Conservation (phyloP, 2,797 vertebrate genomes). For the Nyctalus aviator region DNA sequence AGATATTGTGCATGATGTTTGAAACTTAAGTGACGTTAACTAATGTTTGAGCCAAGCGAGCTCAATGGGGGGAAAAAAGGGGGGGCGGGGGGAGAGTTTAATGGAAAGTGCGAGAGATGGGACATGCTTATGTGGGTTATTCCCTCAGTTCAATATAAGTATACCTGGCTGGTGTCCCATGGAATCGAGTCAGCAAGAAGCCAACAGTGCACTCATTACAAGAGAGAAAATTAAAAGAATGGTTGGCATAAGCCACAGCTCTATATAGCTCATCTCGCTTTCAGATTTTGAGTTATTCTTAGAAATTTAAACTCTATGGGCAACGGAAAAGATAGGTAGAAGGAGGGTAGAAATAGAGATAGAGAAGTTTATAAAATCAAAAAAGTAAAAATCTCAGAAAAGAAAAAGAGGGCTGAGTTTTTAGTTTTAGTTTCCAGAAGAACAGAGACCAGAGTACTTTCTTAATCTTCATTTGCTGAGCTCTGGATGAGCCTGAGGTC, state of each 20-base stretch:
- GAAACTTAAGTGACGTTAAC: background rate
- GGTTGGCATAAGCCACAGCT: background rate
- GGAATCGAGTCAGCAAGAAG: background rate
- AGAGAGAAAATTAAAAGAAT: no score
- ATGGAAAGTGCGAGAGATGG: accelerated
- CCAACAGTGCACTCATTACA: no score
- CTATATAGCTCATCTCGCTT: background rate
- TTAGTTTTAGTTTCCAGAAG: background rate
- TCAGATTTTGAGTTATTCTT: background rate
- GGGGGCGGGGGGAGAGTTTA: no score
- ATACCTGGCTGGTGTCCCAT: conserved; percentile 1
- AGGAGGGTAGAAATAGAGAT: no score
- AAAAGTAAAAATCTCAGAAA: background rate
- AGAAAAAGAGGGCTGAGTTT: background rate
- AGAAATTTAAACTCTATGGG: background rate
- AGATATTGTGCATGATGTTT: background rate
- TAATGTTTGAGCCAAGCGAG: background rate
- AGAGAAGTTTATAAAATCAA: background rate
- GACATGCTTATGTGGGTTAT: accelerated
- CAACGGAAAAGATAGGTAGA: background rate
- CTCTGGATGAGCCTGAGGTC: accelerated
- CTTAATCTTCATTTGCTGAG: accelerated
- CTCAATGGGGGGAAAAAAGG: no score
- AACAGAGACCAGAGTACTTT: no score
- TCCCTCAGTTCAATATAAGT: background rate